Evolutionary conservation across 2,113 vertebrate genomes (phyloP), one percentile per base, ranked within the genome.

Genomic region (Astatotilapia flaviijosephi): DNA sequence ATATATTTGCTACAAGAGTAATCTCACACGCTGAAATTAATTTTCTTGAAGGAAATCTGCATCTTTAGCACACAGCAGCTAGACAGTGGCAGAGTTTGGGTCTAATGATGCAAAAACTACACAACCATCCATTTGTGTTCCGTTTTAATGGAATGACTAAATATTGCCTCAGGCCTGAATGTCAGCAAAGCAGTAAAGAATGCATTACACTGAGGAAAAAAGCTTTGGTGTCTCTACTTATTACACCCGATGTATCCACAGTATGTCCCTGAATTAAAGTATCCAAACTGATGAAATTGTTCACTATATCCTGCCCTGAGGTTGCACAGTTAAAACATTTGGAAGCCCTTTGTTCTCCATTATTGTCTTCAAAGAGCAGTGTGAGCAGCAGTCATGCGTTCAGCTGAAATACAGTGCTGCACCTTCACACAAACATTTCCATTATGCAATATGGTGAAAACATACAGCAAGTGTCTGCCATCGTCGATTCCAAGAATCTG

Each of bases 111-210:
- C 92, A 89, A 89, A 90, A 92, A 92, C 90, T 86, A 90, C 88
- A 89, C 80, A 19, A 81, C 77, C 83, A 84, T 94, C 88, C 89
- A 87, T 94, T 95, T 94, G 93, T 94, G 91, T 92, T 90, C 86
- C 31, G 26, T 95, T 95, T 95, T 92, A 96, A 95, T 96, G 93
- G 95, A 96, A 95, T 91, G 89, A 91, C 94, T 94, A 94, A 93
- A 94, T 91, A 92, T 90, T 42, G 92, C 94, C 93, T 81, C 49
- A 3, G 95, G 96, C 89, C 62, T 88, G 40, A 86, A 90, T 92
- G 83, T 93, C 91, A 93, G 90, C 80, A 80, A 89, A 90, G 89
- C 85, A 83, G 85, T 89, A 90, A 94, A 92, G 93, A 96, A 90
- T 87, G 88, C 90, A 95, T 95, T 93, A 91, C 77, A 88, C 80